phyloP scores from a whole-genome alignment of 2,888 invertebrate species.

The Emesis furor region DNA sequence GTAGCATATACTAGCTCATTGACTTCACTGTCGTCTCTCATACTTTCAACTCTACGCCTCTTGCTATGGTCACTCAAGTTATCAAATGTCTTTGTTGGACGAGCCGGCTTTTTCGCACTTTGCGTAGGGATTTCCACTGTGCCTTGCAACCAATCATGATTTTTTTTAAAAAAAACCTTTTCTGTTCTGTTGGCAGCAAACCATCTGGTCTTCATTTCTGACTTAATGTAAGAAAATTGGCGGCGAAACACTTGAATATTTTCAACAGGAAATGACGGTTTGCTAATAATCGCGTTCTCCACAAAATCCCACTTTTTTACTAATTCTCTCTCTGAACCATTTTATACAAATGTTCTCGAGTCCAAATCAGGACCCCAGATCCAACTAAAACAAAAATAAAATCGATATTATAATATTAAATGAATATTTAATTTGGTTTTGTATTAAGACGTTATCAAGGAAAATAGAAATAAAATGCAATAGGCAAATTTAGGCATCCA shows the following conservation, averaged over 20 bases:
- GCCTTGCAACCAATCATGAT: neutral
- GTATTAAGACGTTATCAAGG: neutral
- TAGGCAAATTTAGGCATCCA: neutral
- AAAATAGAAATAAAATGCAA: neutral
- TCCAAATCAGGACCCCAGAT: too few species aligned
- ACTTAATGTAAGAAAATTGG: too few species aligned
- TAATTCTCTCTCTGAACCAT: too few species aligned
- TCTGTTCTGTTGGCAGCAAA: neutral
- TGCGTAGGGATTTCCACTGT: neutral
- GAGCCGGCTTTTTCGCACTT: neutral
- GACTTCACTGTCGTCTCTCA: neutral
- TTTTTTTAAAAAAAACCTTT: neutral
- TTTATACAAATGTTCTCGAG: too few species aligned
- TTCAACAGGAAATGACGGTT: too few species aligned
- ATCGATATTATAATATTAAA: too few species aligned
- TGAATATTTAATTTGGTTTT: too few species aligned
- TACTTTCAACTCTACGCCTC: neutral
- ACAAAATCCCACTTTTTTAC: too few species aligned
- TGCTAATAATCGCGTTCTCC: too few species aligned
- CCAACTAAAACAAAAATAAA: too few species aligned
- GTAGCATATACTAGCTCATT: too few species aligned
- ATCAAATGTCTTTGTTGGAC: neutral
- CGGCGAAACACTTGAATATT: too few species aligned
- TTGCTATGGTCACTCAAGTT: neutral
- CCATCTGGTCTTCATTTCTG: neutral